phyloP scores from a whole-genome alignment of 1,140 invertebrate species.

The Drosophila bifasciata region DNA sequence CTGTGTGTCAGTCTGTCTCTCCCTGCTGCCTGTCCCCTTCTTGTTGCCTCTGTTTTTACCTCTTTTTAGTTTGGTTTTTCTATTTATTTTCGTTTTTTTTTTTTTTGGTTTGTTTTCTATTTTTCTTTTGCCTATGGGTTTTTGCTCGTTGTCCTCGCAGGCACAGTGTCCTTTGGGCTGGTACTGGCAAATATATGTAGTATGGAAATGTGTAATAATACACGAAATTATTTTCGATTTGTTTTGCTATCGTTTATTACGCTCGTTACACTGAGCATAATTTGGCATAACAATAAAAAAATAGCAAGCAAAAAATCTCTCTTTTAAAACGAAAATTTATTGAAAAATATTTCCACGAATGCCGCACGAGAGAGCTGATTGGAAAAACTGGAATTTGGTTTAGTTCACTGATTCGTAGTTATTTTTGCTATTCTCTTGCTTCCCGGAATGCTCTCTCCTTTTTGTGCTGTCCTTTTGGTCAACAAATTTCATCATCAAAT shows the following conservation, averaged over 20 bases:
- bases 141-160: background rate
- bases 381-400: conserved; percentile 7
- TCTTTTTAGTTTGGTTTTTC: conserved; percentile 9
- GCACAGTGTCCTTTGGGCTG: background rate
- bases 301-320: too few relatives aligned
- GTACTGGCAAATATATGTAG: background rate
- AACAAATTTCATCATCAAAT: too few relatives aligned
- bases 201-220: too few relatives aligned
- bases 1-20: too few relatives aligned
- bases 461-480: too few relatives aligned
- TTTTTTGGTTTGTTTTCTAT: conserved; percentile 6
- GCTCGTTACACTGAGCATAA: background rate
- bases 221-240: conserved; percentile 2
- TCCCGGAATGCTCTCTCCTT: too few relatives aligned
- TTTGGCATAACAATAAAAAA: too few relatives aligned
- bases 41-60: conserved; percentile 18
- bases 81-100: conserved; percentile 3
- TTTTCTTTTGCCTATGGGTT: conserved; percentile 19
- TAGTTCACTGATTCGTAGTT: conserved; percentile 6
- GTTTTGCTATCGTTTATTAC: conserved; percentile 12
- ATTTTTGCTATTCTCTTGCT: background rate
- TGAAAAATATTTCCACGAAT: too few relatives aligned
- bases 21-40: too few relatives aligned
- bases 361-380: too few relatives aligned
- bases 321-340: too few relatives aligned